Evolutionary conservation across 2,797 vertebrate species (phyloP).

Genomic region (Apogon hyalosoma): DNA sequence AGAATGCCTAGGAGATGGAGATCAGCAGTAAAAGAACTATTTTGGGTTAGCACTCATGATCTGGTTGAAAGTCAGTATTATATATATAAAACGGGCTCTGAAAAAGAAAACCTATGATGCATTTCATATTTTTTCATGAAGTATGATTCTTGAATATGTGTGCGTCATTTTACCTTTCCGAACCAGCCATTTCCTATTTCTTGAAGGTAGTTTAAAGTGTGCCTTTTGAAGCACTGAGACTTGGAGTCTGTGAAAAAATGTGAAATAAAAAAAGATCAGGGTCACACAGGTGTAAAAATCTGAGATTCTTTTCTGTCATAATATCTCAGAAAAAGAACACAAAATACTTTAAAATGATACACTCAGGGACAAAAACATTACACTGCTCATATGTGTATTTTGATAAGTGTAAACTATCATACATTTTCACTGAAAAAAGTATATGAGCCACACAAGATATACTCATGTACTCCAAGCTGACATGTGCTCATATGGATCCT

Average conservation of each 20-base stretch:
- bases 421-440: not conserved
- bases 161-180: slow-evolving; percentile 86
- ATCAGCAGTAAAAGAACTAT: slow-evolving; percentile 20
- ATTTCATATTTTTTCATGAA: slow-evolving; percentile 1
- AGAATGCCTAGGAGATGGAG: slow-evolving; percentile 14
- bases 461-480: not conserved
- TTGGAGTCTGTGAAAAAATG: slow-evolving; percentile 72
- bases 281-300: slow-evolving; percentile 12
- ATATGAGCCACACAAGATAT: not conserved
- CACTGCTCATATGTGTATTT: not conserved
- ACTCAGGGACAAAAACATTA: slow-evolving; percentile 2
- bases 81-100: not conserved
- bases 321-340: slow-evolving; percentile 4
- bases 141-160: not conserved
- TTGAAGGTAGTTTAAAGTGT: slow-evolving; percentile 92
- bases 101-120: not conserved
- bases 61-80: slow-evolving; percentile 20
- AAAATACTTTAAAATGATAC: slow-evolving; percentile 4
- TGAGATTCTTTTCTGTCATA: slow-evolving; percentile 20
- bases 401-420: not conserved
- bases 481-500: not conserved
- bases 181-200: slow-evolving; percentile 97
- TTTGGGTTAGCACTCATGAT: slow-evolving; percentile 35
- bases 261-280: slow-evolving; percentile 41
- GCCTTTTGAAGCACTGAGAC: slow-evolving; percentile 89